Conservation (phyloP, 2,888 invertebrate genomes). For the Tuta absoluta region DNA sequence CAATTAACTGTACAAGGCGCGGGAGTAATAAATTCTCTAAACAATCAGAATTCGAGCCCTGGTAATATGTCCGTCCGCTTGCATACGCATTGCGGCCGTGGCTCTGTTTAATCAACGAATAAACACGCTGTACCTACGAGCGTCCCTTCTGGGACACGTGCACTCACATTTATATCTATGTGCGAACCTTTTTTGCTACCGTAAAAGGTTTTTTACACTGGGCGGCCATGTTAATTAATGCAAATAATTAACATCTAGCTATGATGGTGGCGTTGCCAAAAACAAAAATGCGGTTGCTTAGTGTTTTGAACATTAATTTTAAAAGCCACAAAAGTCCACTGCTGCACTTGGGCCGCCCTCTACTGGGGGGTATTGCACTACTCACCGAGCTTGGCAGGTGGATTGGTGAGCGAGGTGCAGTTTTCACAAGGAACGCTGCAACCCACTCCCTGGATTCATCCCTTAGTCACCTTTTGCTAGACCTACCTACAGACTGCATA, state of each 20-base stretch:
- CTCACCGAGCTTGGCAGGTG: no score
- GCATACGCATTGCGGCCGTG: constrained; percentile 79
- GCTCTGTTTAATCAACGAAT: constrained; percentile 78
- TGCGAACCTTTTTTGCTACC: constrained; percentile 42
- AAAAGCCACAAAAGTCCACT: no score
- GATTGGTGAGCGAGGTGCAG: no score
- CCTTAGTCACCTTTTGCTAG: no score
- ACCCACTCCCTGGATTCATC: no score
- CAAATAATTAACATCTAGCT: constrained; percentile 42
- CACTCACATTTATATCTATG: constrained; percentile 54
- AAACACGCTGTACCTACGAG: constrained; percentile 64
- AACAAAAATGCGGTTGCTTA: no score
- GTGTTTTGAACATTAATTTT: no score
- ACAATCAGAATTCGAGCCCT: constrained; percentile 81
- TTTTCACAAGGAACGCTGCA: no score
- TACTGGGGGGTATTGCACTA: no score
- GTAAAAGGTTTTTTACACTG: constrained; percentile 64
- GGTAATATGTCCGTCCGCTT: constrained; percentile 79
- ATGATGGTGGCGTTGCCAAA: no score
- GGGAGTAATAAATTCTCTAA: constrained; percentile 81
- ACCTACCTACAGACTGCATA: no score
- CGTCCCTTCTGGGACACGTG: constrained; percentile 56
- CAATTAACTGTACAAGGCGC: constrained; percentile 81
- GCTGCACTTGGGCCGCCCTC: no score
- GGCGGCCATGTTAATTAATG: constrained; percentile 60